Evolutionary conservation across 2,113 vertebrate species (phyloP).

Genomic region (Mesembrinibis cayennensis): DNA sequence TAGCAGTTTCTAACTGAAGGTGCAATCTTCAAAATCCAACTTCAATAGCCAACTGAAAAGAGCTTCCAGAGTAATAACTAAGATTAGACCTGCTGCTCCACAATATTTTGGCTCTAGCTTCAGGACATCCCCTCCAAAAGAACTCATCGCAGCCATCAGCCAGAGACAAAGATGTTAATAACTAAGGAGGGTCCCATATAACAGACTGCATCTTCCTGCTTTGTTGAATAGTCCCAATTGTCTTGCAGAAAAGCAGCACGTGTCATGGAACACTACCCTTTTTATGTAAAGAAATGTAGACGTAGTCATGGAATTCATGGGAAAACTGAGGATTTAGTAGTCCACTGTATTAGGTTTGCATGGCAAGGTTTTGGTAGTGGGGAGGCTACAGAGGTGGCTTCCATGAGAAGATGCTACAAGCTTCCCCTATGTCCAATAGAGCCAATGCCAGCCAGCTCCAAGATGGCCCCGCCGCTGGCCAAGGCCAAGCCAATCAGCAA

Average conservation of each 20-base stretch:
- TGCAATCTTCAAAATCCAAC: neutral
- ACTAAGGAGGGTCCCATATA: neutral
- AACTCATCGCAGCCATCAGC: neutral
- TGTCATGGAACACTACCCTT: neutral
- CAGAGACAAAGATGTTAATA: neutral
- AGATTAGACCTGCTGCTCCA: neutral
- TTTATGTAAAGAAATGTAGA: neutral
- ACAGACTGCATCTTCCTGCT: neutral
- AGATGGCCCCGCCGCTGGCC: neutral
- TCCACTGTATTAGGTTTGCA: neutral
- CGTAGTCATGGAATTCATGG: neutral
- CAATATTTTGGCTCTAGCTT: neutral
- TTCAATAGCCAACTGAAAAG: neutral
- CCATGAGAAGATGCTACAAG: neutral
- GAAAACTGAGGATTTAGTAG: neutral
- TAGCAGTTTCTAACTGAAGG: neutral
- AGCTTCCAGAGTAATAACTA: neutral
- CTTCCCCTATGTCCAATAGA: neutral
- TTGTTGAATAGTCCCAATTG: neutral
- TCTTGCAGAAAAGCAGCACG: neutral
- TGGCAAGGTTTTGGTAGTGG: neutral
- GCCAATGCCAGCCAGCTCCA: neutral
- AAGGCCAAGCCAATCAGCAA: neutral
- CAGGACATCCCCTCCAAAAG: neutral
- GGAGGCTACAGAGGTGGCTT: neutral